Evolutionary conservation across 1,140 invertebrate species (phyloP), one percentile per base, ranked within the genome.

Genomic region (Orussus abietinus): DNA sequence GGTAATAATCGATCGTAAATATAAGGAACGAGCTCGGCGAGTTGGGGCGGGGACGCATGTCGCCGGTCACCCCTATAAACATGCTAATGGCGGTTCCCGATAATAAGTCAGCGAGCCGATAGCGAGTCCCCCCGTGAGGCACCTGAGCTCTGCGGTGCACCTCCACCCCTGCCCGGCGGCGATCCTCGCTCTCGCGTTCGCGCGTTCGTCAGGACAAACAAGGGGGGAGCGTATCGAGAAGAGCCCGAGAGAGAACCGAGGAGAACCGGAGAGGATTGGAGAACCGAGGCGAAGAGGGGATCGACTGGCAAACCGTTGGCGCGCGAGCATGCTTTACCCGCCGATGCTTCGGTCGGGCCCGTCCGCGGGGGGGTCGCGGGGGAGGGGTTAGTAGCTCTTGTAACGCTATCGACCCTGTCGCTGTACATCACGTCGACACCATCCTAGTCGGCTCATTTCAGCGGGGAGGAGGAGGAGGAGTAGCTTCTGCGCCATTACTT

Each of bases 371-470:
- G 5, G 42, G 6, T 15, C 11, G 38, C 34, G 50, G 52, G 57
- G 50, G 61, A 64, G 57, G 68, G 68, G 64, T 66, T 72, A 70
- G 70, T 73, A 73, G 70, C 70, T 60, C 61, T 72, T 72, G 69
- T 71, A 70, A 67, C 67, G 65, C 67, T 73, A 73, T 73, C 70
- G 66, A 66, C 59, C 53, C 69, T 71, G 70, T 73, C 70, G 69
- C 66, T 70, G 70, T 73, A 72, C 70, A 73, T 73, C 70, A 73
- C 67, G 60, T 64, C 62, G 68, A 72, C 66, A 68, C 66, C 61
- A 69, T 71, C 62, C 64, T 68, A 70, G 59, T 60, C 63, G 59
- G 55, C 51, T 62, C 53, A 55, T 64, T 64, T 62, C 55, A 54
- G 46, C 29, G 51, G 45, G 51, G 49, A 19, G 30, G 12, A 42